These are phyloP conservation scores for Myotis daubentonii DNA, from an alignment of 2,797 vertebrate species.

Conservation along the genomic window DNA sequence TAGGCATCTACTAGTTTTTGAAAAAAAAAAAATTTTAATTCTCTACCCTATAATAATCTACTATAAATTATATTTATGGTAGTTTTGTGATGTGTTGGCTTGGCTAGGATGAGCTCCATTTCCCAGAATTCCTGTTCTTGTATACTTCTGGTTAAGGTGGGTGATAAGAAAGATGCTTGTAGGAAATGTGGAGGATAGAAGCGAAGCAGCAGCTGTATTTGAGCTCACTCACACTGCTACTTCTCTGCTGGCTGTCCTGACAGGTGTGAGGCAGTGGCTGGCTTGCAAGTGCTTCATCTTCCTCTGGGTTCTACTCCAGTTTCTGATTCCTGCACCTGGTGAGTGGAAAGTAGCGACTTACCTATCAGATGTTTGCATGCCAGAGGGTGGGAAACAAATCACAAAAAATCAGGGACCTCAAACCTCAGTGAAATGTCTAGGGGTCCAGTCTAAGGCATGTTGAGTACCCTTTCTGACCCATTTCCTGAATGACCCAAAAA, in stretches of 20 bases:
- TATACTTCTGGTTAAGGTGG: neutral
- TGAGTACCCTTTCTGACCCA: neutral
- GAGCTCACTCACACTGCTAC: rapidly evolving
- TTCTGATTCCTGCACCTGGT: neutral
- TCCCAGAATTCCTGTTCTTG: neutral
- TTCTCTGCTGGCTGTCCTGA: neutral
- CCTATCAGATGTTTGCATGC: neutral
- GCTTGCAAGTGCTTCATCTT: neutral
- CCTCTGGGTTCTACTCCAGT: neutral
- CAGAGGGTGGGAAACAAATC: neutral
- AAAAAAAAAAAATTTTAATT: neutral
- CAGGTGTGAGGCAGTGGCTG: neutral
- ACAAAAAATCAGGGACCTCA: neutral
- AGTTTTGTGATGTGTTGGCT: neutral
- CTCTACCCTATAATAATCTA: neutral
- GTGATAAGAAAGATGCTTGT: neutral
- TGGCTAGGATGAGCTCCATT: neutral
- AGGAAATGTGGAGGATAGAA: neutral
- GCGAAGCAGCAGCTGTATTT: neutral
- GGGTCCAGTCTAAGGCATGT: neutral
- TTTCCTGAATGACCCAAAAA: neutral
- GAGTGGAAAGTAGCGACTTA: neutral
- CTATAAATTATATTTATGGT: neutral
- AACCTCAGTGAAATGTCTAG: neutral
- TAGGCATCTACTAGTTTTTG: neutral